Conservation (phyloP, 2,888 invertebrate species). For the Conomelus anceps region DNA sequence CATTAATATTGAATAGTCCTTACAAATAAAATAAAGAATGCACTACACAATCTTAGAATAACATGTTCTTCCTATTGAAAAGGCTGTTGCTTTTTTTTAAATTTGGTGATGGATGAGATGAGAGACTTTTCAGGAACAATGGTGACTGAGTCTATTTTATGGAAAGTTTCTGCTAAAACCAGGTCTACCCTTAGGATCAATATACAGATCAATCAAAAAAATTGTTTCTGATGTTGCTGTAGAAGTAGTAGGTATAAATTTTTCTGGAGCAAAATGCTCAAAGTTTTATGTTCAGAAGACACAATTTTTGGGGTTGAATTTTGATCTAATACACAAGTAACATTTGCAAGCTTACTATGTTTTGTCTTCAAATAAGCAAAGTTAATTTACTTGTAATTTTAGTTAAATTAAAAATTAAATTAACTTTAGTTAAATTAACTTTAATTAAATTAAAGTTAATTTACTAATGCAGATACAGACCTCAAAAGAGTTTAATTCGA, state of each 20-base stretch:
- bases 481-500: too few species aligned
- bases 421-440: too few species aligned
- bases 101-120: neutral
- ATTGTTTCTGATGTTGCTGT: too few species aligned
- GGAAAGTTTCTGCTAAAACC: neutral
- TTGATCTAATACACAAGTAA: neutral
- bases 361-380: neutral
- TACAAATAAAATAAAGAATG: neutral
- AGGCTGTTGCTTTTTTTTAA: neutral
- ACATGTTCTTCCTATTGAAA: neutral
- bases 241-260: too few species aligned
- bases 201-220: too few species aligned
- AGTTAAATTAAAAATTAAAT: too few species aligned
- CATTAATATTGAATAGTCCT: too few species aligned
- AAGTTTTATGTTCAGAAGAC: neutral
- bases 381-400: too few species aligned
- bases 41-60: neutral
- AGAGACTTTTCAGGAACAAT: too few species aligned
- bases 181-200: neutral
- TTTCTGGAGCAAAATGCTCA: too few species aligned
- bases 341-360: neutral
- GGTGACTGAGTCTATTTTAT: neutral
- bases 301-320: neutral
- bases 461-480: too few species aligned
- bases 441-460: too few species aligned